These are phyloP conservation scores for Donacobius atricapilla DNA, from an alignment of 2,113 vertebrate genomes.

Conservation along the genomic window DNA sequence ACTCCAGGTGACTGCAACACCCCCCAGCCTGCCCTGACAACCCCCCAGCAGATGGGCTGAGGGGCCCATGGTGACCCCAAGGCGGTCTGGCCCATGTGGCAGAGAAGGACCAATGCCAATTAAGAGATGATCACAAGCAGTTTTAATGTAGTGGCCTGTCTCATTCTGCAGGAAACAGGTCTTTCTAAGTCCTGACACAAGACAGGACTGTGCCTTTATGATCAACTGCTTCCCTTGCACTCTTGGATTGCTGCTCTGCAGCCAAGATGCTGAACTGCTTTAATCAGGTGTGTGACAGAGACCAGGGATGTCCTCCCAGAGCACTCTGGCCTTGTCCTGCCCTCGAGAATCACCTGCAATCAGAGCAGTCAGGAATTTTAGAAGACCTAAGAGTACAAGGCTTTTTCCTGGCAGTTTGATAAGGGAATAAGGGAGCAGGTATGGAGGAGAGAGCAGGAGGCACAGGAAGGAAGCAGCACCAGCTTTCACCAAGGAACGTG, in stretches of 20 bases:
- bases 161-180: background rate
- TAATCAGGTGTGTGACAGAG: background rate
- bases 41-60: background rate
- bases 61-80: background rate
- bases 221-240: background rate
- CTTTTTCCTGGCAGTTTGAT: background rate
- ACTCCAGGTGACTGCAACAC: background rate
- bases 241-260: background rate
- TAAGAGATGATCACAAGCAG: background rate
- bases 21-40: background rate
- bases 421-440: background rate
- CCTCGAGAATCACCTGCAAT: background rate
- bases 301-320: background rate
- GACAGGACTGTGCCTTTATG: background rate
- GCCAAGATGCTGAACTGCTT: background rate
- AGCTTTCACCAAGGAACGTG: background rate
- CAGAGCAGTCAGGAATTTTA: background rate
- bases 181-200: background rate
- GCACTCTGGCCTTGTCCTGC: background rate
- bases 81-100: rapidly evolving
- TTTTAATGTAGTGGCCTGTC: background rate
- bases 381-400: background rate
- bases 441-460: background rate
- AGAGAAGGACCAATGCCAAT: background rate
- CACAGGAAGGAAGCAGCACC: background rate